Evolutionary conservation across 2,888 invertebrate genomes (phyloP).

Genomic region (Drosophila mimetica): DNA sequence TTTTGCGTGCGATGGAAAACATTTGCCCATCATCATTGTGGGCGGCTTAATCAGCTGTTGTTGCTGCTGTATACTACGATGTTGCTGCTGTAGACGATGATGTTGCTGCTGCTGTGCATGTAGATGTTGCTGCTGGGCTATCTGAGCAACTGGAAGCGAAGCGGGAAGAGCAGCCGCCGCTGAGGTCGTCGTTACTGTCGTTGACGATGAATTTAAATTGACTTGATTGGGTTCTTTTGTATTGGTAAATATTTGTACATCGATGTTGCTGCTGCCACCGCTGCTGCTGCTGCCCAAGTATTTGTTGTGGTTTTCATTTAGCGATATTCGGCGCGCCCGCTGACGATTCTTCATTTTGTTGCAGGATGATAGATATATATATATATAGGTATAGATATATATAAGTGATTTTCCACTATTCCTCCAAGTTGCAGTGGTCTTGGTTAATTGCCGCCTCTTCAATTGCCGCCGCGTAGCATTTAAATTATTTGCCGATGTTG

Average conservation of each 20-base stretch:
- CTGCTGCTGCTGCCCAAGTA: constrained; percentile 46
- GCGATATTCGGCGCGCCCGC: constrained; percentile 56
- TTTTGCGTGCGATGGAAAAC: constrained; percentile 34
- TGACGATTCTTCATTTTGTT: constrained; percentile 63
- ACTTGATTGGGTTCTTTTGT: constrained; percentile 77
- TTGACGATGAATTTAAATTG: constrained; percentile 75
- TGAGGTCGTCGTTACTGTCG: constrained; percentile 52
- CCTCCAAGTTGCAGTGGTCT: constrained; percentile 39
- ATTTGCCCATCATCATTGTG: constrained; percentile 46
- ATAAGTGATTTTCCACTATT: constrained; percentile 12
- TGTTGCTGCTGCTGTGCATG: not conserved
- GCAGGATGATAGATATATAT: constrained; percentile 45
- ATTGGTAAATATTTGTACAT: constrained; percentile 78
- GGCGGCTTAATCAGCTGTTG: constrained; percentile 66
- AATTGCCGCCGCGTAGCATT: constrained; percentile 65
- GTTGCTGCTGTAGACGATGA: not conserved
- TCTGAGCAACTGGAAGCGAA: constrained; percentile 50
- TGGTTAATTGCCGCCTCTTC: constrained; percentile 63
- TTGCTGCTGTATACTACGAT: constrained; percentile 9
- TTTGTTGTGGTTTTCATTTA: constrained; percentile 52
- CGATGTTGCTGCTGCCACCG: constrained; percentile 47
- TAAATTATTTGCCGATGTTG: constrained; percentile 67
- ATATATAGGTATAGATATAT: not conserved
- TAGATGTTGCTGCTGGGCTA: constrained; percentile 44
- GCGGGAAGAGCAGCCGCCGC: constrained; percentile 56